phyloP scores from a whole-genome alignment of 2,888 invertebrate species.

The Notodonta ziczac region DNA sequence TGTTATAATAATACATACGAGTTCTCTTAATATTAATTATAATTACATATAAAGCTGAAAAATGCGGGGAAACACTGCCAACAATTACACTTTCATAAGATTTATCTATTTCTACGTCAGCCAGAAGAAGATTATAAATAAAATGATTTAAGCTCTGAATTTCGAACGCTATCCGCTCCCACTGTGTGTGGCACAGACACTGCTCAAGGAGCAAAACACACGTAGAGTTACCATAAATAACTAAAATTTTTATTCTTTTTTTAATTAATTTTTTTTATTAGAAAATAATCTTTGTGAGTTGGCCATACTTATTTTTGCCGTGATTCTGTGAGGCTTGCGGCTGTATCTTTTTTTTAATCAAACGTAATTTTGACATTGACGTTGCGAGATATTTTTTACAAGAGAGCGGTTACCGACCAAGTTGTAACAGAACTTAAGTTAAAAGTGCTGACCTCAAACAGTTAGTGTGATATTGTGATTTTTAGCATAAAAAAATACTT shows the following conservation, averaged over 20 bases:
- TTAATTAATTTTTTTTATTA: no score
- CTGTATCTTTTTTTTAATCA: no score
- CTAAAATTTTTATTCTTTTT: no score
- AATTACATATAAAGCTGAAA: slow-evolving; percentile 30
- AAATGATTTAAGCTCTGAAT: not conserved
- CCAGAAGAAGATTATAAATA: slow-evolving; percentile 32
- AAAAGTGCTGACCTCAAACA: slow-evolving; percentile 4
- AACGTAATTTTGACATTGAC: no score
- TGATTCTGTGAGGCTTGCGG: no score
- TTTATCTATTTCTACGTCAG: slow-evolving; percentile 33
- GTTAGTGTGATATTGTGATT: slow-evolving; percentile 27
- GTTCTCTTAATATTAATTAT: slow-evolving; percentile 31
- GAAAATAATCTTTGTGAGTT: no score
- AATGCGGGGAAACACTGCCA: slow-evolving; percentile 41
- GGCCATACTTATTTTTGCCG: no score
- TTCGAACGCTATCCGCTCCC: not conserved
- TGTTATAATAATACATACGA: slow-evolving; percentile 46
- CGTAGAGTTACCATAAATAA: no score
- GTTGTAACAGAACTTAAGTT: not conserved
- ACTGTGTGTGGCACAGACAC: no score
- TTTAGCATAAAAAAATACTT: slow-evolving; percentile 28
- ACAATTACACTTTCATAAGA: slow-evolving; percentile 29
- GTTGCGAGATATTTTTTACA: no score
- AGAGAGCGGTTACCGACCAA: not conserved
- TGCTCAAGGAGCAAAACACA: no score